Base-by-base conservation (phyloP, 2,888 invertebrate genomes). In the Lymantria monacha region DNA sequence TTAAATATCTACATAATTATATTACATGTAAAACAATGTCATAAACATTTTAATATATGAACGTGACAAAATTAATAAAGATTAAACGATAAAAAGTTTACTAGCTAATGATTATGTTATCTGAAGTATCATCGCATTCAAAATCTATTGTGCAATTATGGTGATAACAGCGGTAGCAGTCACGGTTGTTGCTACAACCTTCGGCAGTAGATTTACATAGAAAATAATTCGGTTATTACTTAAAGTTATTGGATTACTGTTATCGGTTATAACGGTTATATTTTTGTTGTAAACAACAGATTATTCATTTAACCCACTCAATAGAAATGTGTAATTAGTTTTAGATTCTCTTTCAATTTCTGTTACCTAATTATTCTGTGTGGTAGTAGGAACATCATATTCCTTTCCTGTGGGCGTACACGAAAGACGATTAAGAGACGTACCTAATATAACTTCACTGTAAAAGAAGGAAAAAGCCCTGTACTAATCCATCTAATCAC, bases 101-200 rank as follows among this genome's bases (percentile, higher is more conserved):
- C 73, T 70, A 58, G 37, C 11, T 60, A 79, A 79, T 80, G 81
- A 72, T 55, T 22, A 54, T 50, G 59, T 74, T 84, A 86, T 84
- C 86, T 76, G 48, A 53, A 63, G 68, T 66, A 77, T 65, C 60
- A 61, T 58, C 60, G 59, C 63, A 70, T 69, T 22, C 63, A 57
- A 72, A 76, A 69, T 73, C 73, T 72, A 74, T 75, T 69, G 69
- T 74, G 74, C 76, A 79, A 76, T 78, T 75, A 74, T 56, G 30
- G 59, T 70, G 79, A 77, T 83, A 80, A 76, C 69, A 70, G 66
- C 13, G 14, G 57, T 45, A 59, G 68, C 67, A 64, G 75, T 74
- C 58, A 76, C 76, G 69, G 79, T 76, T 70, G 71, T 62, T 76
- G 74, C 63, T 74, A 70, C 64, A 71, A 73, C 76, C 79, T 81